Conservation (phyloP, 2,797 vertebrate genomes). For the Lutra lutra region DNA sequence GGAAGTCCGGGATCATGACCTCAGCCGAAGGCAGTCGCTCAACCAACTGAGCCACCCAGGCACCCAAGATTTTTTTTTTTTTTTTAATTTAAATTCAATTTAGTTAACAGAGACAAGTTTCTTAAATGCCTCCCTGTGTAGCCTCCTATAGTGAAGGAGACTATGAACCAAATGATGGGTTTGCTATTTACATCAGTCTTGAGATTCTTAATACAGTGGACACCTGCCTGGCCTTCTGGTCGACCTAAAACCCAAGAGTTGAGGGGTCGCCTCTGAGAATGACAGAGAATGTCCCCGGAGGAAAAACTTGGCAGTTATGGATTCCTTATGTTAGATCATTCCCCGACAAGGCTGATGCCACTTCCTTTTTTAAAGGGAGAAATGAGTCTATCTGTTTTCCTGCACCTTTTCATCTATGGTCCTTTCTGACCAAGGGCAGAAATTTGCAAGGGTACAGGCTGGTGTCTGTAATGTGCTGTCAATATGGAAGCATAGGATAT, state of each 20-base stretch:
- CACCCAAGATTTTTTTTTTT: not conserved
- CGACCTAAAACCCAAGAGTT: not conserved
- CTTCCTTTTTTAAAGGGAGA: not conserved
- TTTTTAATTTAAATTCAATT: not conserved
- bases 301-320: not conserved
- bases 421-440: not conserved
- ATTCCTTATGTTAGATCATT: not conserved
- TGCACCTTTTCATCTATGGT: not conserved
- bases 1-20: no score
- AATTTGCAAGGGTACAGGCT: not conserved
- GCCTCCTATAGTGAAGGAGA: not conserved
- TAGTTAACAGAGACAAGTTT: not conserved
- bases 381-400: not conserved
- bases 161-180: not conserved
- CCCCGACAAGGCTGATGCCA: not conserved
- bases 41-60: not conserved
- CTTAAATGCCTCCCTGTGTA: not conserved
- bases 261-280: not conserved
- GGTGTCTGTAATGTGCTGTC: not conserved
- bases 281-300: not conserved
- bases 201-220: not conserved
- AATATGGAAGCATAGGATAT: not conserved
- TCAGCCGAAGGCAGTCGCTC: no score
- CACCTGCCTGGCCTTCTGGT: not conserved
- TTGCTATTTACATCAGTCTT: not conserved